Conservation (phyloP, 2,113 vertebrate species). For the Cheirogaleus medius region DNA sequence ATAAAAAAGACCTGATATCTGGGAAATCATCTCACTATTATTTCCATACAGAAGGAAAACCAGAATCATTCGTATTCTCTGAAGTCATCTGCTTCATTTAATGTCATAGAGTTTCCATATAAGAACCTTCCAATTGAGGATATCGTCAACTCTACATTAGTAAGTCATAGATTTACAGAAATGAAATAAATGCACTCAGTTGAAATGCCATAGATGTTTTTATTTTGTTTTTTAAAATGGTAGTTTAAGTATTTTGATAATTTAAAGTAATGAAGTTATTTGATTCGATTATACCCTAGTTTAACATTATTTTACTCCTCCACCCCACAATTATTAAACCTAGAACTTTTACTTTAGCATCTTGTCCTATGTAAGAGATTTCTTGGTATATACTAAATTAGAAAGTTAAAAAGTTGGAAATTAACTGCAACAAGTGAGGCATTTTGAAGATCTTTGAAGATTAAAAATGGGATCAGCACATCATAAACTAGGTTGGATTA, state of each 20-base stretch:
- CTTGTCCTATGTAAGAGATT: not conserved
- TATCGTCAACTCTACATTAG: slow-evolving; percentile 91
- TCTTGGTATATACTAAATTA: not conserved
- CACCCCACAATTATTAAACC: not conserved
- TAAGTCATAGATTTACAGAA: slow-evolving; percentile 80
- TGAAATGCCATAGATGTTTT: not conserved
- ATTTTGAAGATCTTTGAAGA: slow-evolving; percentile 39
- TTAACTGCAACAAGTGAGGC: not conserved
- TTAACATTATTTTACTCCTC: not conserved
- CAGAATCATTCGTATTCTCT: slow-evolving; percentile 95
- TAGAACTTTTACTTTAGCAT: not conserved
- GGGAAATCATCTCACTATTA: not conserved
- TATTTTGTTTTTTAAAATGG: not conserved
- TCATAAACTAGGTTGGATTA: not conserved
- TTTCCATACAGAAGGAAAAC: slow-evolving; percentile 89
- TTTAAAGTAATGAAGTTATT: not conserved
- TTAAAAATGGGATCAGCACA: not conserved
- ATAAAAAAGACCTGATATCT: not conserved
- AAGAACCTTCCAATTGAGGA: slow-evolving; percentile 92
- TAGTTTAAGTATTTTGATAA: not conserved
- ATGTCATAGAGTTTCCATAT: slow-evolving; percentile 96
- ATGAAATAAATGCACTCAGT: not conserved
- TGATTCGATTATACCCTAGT: not conserved
- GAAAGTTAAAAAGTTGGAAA: not conserved
- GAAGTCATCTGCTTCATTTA: slow-evolving; percentile 93